These are phyloP conservation scores for Pasiphila rectangulata DNA, from an alignment of 2,888 invertebrate genomes.

Conservation along the genomic window DNA sequence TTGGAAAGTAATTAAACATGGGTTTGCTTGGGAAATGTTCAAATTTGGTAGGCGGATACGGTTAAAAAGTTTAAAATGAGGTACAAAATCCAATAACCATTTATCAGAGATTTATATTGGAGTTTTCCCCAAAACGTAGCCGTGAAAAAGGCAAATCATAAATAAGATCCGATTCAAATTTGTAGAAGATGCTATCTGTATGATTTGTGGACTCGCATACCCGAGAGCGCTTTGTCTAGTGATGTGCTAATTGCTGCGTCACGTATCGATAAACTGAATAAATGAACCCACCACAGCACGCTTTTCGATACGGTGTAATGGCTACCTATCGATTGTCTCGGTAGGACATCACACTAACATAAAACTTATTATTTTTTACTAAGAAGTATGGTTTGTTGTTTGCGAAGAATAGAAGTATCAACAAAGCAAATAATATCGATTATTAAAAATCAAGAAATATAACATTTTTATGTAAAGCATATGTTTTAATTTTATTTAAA, in stretches of 20 bases:
- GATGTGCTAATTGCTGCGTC: slow-evolving; percentile 72
- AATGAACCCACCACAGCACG: slow-evolving; percentile 39
- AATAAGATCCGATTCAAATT: slow-evolving; percentile 82
- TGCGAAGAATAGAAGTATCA: background rate
- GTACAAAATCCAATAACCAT: slow-evolving; percentile 68
- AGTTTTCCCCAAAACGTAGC: slow-evolving; percentile 78
- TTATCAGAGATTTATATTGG: slow-evolving; percentile 76
- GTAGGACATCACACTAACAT: too few relatives aligned
- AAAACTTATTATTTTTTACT: too few relatives aligned
- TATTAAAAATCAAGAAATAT: background rate
- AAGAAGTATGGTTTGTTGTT: slow-evolving; percentile 1
- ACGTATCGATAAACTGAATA: slow-evolving; percentile 61
- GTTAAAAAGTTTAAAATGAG: slow-evolving; percentile 62
- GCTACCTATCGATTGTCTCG: background rate
- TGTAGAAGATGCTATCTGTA: slow-evolving; percentile 80
- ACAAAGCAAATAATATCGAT: too few relatives aligned
- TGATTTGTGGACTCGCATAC: slow-evolving; percentile 78
- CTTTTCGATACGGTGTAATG: slow-evolving; percentile 28
- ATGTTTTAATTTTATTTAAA: background rate
- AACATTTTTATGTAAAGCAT: background rate
- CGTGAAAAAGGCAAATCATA: slow-evolving; percentile 81
- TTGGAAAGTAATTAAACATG: slow-evolving; percentile 27
- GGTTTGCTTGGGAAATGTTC: slow-evolving; percentile 38
- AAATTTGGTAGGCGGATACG: slow-evolving; percentile 38
- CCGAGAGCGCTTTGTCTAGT: slow-evolving; percentile 75